A percentile compares a stretch with the other conserved stretches of the same genome.
These are phyloP conservation scores for Sinonovacula constricta DNA, from an alignment of 1,140 invertebrate species.

Conservation along the genomic window DNA sequence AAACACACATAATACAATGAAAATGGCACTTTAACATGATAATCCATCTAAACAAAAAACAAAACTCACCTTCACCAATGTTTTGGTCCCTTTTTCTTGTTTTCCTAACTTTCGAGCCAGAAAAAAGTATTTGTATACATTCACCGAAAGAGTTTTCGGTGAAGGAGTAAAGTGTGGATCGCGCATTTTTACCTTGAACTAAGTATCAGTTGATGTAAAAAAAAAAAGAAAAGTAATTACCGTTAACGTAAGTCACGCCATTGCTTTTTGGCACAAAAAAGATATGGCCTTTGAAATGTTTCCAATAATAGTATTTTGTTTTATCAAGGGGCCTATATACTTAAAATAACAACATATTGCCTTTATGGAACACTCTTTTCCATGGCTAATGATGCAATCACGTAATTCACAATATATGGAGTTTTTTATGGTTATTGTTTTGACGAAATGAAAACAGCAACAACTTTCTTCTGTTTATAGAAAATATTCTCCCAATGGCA, in stretches of 20 bases:
- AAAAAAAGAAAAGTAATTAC: conserved; percentile 10
- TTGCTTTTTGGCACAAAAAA: no score
- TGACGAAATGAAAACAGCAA: no score
- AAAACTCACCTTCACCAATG: no score
- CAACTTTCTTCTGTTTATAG: background rate
- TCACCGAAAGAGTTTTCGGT: no score
- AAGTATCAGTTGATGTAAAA: background rate
- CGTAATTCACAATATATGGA: conserved; percentile 16
- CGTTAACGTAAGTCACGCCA: no score
- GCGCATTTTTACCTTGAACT: no score
- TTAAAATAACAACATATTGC: background rate
- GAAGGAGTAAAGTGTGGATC: no score
- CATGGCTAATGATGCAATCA: background rate
- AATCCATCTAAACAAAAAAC: background rate
- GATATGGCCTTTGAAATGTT: background rate
- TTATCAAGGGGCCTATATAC: background rate
- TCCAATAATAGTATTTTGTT: background rate
- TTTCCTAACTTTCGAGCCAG: background rate
- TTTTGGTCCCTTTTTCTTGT: background rate
- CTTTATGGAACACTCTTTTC: background rate
- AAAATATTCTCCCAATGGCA: no score
- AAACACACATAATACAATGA: background rate
- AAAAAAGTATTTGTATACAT: background rate
- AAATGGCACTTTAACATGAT: background rate
- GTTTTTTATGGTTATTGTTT: no score